Evolutionary conservation across 2,113 vertebrate species (phyloP).

Genomic region (Nothoprocta pentlandii): DNA sequence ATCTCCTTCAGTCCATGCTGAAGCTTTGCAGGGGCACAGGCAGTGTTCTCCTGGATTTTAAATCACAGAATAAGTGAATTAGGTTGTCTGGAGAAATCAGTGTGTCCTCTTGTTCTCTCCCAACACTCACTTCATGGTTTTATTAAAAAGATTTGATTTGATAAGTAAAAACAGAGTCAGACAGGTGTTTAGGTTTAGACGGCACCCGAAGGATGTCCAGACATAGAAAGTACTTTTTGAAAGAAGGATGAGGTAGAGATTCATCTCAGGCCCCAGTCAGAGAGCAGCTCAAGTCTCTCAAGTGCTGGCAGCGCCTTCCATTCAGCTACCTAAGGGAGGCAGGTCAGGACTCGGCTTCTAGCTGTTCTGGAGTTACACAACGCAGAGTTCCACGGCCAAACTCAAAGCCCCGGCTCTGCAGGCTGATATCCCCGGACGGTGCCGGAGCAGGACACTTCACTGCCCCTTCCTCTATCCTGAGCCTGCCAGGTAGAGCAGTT

Average conservation of each 20-base stretch:
- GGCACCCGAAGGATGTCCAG: neutral
- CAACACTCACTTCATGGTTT: neutral
- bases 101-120: neutral
- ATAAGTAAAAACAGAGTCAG: neutral
- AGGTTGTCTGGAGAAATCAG: neutral
- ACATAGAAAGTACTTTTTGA: neutral
- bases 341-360: neutral
- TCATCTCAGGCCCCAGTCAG: neutral
- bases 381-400: neutral
- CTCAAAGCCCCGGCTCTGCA: neutral
- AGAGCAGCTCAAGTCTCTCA: fast-evolving
- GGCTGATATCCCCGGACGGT: neutral
- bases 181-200: neutral
- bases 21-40: neutral
- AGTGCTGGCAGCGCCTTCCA: neutral
- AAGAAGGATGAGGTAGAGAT: neutral
- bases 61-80: neutral
- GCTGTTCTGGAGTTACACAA: neutral
- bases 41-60: neutral
- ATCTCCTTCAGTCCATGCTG: neutral
- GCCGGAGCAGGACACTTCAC: neutral
- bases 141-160: neutral
- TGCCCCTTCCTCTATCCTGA: neutral
- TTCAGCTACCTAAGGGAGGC: neutral
- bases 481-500: conserved; percentile 16